Base-by-base conservation (phyloP, 92 coral and sea anemone species). In the Meandrina meandrites region DNA sequence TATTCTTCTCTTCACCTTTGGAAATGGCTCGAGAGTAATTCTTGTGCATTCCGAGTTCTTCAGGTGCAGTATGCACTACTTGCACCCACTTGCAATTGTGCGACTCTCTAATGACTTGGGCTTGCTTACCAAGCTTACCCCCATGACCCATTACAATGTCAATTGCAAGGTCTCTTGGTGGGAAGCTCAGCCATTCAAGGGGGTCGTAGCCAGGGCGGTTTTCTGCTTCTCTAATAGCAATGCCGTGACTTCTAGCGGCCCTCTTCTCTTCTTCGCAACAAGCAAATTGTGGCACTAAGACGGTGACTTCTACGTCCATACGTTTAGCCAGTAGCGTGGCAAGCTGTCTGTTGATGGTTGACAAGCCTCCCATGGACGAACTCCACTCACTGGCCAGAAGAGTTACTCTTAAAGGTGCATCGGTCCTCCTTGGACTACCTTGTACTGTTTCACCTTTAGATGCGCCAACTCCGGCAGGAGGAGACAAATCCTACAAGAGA, bases 171-270 rank as follows among this genome's bases (percentile, higher is more conserved):
- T n/a, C n/a, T n/a, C n/a, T n/a, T n/a, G n/a, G n/a, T n/a, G n/a
- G n/a, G n/a, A n/a, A n/a, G 58, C 80, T 76, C 80, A 76, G 51
- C 80, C 80, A 76, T 32, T 76, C 80, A 9, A 76, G 80, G 28
- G 80, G 36, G 60, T 76, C 80, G 80, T 47, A 76, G 19, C 80
- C 80, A 10, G 80, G 80, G 19, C 80, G 80, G 8, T 36, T 24
- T 60, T 47, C 32, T 47, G 80, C 80, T 76, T 76, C 80, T 30
- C 62, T 40, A 22, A 76, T 76, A 34, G 28, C 60, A 45, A 76
- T 12, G 80, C 27, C 47, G 60, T 47, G 35, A 24, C 60, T 76
- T n/a, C n/a, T 30, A 48, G 80, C 80, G 60, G 60, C 35, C 34
- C 80, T 40, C 57, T 27, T 76, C 30, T 76, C 80, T 47, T 76